phyloP scores from a whole-genome alignment of 2,113 vertebrate genomes.

The Poecilia latipinna region DNA sequence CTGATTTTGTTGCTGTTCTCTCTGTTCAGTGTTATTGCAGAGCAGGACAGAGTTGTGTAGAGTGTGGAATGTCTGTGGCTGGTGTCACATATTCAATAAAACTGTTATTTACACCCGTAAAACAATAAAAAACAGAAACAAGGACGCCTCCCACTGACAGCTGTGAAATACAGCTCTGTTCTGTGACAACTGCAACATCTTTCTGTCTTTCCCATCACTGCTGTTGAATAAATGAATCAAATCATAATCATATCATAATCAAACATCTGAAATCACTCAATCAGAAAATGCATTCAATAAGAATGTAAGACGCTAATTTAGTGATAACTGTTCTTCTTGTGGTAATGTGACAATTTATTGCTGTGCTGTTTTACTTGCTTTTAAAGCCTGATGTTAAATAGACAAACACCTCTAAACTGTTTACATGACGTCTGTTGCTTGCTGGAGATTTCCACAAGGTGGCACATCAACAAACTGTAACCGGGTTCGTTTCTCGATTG shows the following conservation, averaged over 20 bases:
- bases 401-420: too few relatives aligned
- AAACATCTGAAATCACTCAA: background rate
- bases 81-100: constrained; percentile 69
- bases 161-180: constrained; percentile 46
- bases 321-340: too few relatives aligned
- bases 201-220: background rate
- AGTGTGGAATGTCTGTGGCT: constrained; percentile 52
- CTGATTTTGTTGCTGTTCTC: constrained; percentile 6
- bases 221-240: constrained; percentile 10
- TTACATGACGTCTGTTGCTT: too few relatives aligned
- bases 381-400: background rate
- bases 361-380: background rate
- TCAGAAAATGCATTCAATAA: background rate
- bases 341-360: background rate
- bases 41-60: constrained; percentile 65
- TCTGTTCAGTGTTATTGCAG: constrained; percentile 9
- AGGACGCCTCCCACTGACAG: constrained; percentile 51
- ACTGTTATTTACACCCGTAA: constrained; percentile 61
- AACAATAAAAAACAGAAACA: constrained; percentile 32
- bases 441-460: too few relatives aligned
- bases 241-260: background rate
- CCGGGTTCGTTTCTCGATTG: too few relatives aligned
- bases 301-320: background rate
- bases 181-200: constrained; percentile 16
- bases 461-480: too few relatives aligned